Base-by-base conservation (phyloP, 2,113 vertebrate species). In the Erythrocercus mccallii region DNA sequence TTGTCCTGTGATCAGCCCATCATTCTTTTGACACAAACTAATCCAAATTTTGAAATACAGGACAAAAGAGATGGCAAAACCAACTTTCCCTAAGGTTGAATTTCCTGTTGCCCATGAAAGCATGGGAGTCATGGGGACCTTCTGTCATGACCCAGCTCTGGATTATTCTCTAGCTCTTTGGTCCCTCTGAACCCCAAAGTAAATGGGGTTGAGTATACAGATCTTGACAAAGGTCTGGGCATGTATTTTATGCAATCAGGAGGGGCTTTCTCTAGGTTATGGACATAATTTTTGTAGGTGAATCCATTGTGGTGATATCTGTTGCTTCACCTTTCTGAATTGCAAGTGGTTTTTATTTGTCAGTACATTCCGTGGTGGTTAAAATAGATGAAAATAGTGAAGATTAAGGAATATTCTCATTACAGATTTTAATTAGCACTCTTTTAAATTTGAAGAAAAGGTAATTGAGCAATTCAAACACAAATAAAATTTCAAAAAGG, bases 91-190 rank as follows among this genome's bases (percentile, higher is more conserved):
- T 48, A 12, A 70, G n/a, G n/a, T 1, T 60, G 28, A 66, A 57
- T 56, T 73, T 53, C 16, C 10, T 7, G 1, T 68, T 69, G 33
- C 33, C 50, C 4, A 1, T 73, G 53, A 83, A 77, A 69, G 15
- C 0, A 0, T 58, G 53, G 11, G n/a, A 65, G 11, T 56, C 10
- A 19, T 10, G 7, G n/a, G 40, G 14, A 51, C 12, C 12, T 91
- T 54, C 53, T 64, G 35, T 68, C 25, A 33, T 64, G 17, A 56
- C 18, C 8, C 23, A 27, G 3, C 8, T 86, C 47, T 82, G 33
- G 5, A 12, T 86, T 88, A 35, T 60, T 86, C 53, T 48, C 54
- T 76, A 76, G 24, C 12, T 60, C 18, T 5, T 30, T 65, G 40
- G 14, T 91, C 18, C 37, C 25, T 65, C 16, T 80, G 37, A 83